These are phyloP conservation scores for Leptoclinus maculatus DNA, from an alignment of 2,797 vertebrate species.

Conservation along the genomic window DNA sequence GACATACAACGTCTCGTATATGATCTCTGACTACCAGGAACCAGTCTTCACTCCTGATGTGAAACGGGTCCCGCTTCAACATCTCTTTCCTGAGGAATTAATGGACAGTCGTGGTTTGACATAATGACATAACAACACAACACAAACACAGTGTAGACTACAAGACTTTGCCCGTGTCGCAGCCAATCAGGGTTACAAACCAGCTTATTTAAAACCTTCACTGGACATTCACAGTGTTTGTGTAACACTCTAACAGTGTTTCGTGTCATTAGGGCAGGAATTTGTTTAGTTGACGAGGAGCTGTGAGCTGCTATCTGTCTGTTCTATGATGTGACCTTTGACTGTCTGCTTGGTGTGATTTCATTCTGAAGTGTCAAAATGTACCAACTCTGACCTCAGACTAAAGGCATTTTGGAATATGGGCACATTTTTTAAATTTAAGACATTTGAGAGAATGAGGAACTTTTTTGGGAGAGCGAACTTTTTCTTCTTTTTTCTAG, in stretches of 20 bases:
- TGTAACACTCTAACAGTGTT: neutral
- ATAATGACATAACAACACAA: too few relatives aligned
- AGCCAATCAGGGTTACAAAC: neutral
- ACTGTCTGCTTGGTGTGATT: neutral
- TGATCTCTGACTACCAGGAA: neutral
- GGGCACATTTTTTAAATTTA: neutral
- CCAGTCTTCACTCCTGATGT: neutral
- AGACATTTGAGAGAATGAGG: neutral
- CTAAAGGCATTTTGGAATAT: neutral
- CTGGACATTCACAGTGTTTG: neutral
- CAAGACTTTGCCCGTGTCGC: neutral
- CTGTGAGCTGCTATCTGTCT: neutral
- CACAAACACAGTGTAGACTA: too few relatives aligned
- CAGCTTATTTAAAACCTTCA: neutral
- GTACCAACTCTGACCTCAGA: neutral
- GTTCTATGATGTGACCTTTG: constrained; percentile 20
- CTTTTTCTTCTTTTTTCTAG: too few relatives aligned
- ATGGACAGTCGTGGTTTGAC: neutral
- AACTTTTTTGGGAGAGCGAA: neutral
- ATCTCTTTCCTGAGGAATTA: neutral
- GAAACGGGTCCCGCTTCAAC: neutral
- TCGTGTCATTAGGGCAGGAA: neutral
- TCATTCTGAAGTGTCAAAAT: neutral
- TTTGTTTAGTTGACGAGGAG: neutral
- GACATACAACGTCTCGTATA: neutral